These are phyloP conservation scores for Microchrysa polita DNA, from an alignment of 2,888 invertebrate genomes.

Conservation along the genomic window DNA sequence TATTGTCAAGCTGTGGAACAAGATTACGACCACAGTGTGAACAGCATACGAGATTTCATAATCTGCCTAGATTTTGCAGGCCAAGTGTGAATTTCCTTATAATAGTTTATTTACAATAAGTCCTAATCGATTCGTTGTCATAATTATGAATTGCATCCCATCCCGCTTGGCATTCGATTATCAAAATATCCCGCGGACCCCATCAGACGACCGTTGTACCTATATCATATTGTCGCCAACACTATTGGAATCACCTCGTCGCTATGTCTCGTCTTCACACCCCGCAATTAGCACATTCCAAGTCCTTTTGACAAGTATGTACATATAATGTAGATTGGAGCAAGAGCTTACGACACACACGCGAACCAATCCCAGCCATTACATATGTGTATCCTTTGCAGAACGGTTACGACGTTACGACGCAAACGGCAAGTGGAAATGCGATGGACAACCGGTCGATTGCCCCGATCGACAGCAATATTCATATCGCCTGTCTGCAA, in stretches of 20 bases:
- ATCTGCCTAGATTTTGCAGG: too few species aligned
- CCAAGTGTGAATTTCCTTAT: too few species aligned
- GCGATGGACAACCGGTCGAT: background rate
- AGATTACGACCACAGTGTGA: too few species aligned
- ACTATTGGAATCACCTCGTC: constrained; percentile 33
- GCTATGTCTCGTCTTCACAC: constrained; percentile 39
- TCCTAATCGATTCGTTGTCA: too few species aligned
- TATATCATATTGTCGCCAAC: constrained; percentile 26
- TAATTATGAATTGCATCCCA: background rate
- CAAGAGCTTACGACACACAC: constrained; percentile 7
- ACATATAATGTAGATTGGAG: too few species aligned
- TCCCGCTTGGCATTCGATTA: background rate
- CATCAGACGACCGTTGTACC: background rate
- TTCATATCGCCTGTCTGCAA: background rate
- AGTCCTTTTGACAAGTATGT: constrained; percentile 6
- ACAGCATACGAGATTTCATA: too few species aligned
- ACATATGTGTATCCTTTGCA: constrained; percentile 3
- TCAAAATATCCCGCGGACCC: too few species aligned
- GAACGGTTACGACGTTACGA: too few species aligned
- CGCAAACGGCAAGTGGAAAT: too few species aligned
- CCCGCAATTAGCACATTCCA: constrained; percentile 47
- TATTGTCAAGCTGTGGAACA: too few species aligned
- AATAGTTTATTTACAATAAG: too few species aligned
- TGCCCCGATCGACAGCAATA: constrained; percentile 4
- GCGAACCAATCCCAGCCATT: constrained; percentile 1